Conservation (phyloP, 2,797 vertebrate genomes). For the Clarias fuscus region DNA sequence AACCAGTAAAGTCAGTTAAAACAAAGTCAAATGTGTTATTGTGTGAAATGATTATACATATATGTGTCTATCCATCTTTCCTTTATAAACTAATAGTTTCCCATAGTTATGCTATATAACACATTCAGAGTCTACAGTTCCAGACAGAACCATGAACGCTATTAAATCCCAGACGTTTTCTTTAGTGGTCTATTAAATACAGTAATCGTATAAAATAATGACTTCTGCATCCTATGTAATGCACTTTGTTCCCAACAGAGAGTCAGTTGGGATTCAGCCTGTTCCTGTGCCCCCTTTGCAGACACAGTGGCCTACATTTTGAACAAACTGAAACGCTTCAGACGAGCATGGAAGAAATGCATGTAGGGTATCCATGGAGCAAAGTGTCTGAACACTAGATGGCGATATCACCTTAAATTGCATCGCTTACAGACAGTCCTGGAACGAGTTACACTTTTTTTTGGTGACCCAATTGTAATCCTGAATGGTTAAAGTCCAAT, state of each 20-base stretch:
- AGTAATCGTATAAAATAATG: background rate
- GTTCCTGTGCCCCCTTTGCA: slow-evolving; percentile 33
- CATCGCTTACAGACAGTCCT: slow-evolving; percentile 30
- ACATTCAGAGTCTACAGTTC: background rate
- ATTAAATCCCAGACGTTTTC: background rate
- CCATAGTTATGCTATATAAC: background rate
- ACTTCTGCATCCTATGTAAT: background rate
- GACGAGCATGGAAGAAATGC: background rate
- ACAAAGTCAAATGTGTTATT: background rate
- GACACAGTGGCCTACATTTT: slow-evolving; percentile 51
- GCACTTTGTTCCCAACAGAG: slow-evolving; percentile 10
- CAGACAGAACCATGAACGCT: background rate
- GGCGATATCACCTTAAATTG: slow-evolving; percentile 51
- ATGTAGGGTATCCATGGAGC: background rate
- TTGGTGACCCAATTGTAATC: slow-evolving; percentile 21
- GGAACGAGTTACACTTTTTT: background rate
- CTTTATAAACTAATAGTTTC: background rate
- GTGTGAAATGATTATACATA: background rate
- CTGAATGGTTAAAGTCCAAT: background rate
- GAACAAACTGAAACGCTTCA: slow-evolving; percentile 4
- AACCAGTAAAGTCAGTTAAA: background rate
- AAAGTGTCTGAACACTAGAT: slow-evolving; percentile 51
- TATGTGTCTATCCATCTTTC: background rate
- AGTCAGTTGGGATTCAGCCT: slow-evolving; percentile 2
- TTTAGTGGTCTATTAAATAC: slow-evolving; percentile 5